phyloP scores from a whole-genome alignment of 2,888 invertebrate genomes.

The Trichopoda pennipes region DNA sequence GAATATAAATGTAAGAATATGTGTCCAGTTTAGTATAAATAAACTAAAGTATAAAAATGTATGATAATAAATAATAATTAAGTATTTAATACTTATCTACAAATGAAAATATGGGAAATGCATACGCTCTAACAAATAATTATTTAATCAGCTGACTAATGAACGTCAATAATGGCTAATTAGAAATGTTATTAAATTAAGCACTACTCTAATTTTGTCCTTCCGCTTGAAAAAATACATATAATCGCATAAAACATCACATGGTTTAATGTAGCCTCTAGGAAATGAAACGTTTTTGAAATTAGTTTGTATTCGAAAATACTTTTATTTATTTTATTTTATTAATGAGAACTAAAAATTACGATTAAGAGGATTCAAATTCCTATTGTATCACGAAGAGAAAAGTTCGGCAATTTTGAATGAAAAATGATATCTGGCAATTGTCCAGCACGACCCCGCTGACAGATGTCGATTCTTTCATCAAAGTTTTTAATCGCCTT shows the following conservation, averaged over 20 bases:
- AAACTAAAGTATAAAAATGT: background rate
- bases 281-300: slow-evolving; percentile 26
- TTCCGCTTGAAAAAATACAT: background rate
- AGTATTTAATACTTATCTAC: slow-evolving; percentile 26
- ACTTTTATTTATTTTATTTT: background rate
- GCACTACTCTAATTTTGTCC: slow-evolving; percentile 11
- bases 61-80: slow-evolving; percentile 11
- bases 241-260: background rate
- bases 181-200: slow-evolving; percentile 56
- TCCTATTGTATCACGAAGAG: no score
- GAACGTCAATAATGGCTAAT: slow-evolving; percentile 66
- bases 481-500: no score
- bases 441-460: no score
- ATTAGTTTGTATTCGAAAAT: background rate
- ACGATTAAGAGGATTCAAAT: no score
- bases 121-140: slow-evolving; percentile 48
- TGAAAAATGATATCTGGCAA: no score
- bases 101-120: background rate
- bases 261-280: background rate
- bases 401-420: no score
- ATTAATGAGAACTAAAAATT: no score
- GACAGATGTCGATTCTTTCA: no score
- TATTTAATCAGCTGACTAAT: slow-evolving; percentile 66
- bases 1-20: background rate
- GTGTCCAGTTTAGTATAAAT: background rate